Base-by-base conservation (phyloP, 2,888 invertebrate genomes). In the Trichogramma evanescens region DNA sequence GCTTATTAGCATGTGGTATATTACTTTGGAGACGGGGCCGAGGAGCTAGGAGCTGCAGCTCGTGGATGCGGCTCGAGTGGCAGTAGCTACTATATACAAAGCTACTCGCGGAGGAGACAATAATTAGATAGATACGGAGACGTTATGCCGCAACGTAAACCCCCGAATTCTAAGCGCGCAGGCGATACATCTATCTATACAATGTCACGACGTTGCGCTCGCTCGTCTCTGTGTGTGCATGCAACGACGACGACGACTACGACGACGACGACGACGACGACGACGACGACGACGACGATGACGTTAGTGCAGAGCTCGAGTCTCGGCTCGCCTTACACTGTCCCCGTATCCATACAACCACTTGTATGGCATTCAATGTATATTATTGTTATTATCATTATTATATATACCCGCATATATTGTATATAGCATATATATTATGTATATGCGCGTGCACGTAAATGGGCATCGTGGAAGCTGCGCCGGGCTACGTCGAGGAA, bases 1-100 rank as follows among this genome's bases (percentile, higher is more conserved):
- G 77, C 77, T 77, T 77, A 77, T 77, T 77, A 77, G 77, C 77
- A 77, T 77, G 77, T 75, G 74, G 76, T 77, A 77, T 77, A 77
- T 77, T 77, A 77, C 70, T 26, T 26, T 26, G 26, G 26, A 26
- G 26, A 26, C 26, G 26, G 26, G 26, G 26, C 26, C 26, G 26
- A 26, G 67, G 67, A 65, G 61, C 69, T 67, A 62, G 71, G 71
- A 71, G 68, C 70, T 65, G 57, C 64, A 65, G 68, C 46, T 48
- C n/a, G 42, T 42, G 46, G 26, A 26, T 26, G 26, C 26, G 3
- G 26, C 26, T 26, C 26, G 26, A 26, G 26, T 26, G 26, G 26
- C 26, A 26, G 26, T 26, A 26, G 26, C 26, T 26, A 26, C 26
- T 2, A 26, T 2, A 26, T 26, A 26, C 26, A 26, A 26, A 26